Base-by-base conservation (phyloP, 1,140 invertebrate genomes). In the Tigriopus japonicus region DNA sequence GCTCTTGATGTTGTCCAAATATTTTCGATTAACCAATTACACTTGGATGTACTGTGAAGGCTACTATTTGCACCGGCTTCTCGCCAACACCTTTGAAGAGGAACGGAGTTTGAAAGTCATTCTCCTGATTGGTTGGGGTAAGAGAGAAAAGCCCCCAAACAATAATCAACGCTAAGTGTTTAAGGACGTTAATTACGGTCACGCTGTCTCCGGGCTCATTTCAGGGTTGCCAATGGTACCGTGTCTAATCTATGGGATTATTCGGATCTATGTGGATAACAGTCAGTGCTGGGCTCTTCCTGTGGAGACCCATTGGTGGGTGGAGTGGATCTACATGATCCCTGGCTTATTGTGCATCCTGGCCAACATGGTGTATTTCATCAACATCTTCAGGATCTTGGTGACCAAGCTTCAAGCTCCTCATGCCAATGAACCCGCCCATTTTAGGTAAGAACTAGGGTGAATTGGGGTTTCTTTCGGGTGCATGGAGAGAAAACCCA, bases 21-120 rank as follows among this genome's bases (percentile, higher is more conserved):
- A 79, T 65, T 70, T 73, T 14, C 70, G 76, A 35, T 68, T 73
- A 58, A 75, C 74, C n/a, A 78, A 75, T 59, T 80, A 79, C 68
- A 75, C 77, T 71, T 80, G 78, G 78, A 78, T 78, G 76, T 76
- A 78, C 54, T 75, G 76, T 63, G 78, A 79, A 66, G 75, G 74
- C 0, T 75, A 73, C 62, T 76, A 75, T 61, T 69, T 79, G 0
- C 76, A 78, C 65, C 69, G 73, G 35, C 67, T 79, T 6, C 71
- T 79, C 55, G 71, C 75, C 0, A 69, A 73, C 5, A 75, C 77
- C 0, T 77, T 78, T 63, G 69, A 72, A 3, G 74, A 77, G 49
- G 73, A 76, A 43, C 75, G 72, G 52, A 71, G 68, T 12, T 69
- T 77, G 0, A 58, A 69, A 0, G 60, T 71, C 23, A 78, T 76